phyloP scores from a whole-genome alignment of 2,113 vertebrate species.

The Leucoraja erinaceus region DNA sequence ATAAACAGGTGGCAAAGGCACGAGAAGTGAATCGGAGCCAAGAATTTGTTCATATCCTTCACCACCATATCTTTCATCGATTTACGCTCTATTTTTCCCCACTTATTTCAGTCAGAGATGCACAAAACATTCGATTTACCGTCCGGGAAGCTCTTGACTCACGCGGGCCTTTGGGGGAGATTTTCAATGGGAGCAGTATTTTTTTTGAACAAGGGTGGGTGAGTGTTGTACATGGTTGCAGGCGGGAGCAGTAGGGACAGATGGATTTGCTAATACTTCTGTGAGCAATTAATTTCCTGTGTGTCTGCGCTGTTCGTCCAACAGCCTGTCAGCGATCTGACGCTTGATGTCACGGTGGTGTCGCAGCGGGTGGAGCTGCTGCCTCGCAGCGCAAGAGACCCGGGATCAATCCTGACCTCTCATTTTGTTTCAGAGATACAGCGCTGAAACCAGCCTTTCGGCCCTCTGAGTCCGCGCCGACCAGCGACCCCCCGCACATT shows the following conservation, averaged over 20 bases:
- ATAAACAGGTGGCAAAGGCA: conserved; percentile 10
- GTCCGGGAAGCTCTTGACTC: neutral
- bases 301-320: neutral
- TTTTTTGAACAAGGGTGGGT: neutral
- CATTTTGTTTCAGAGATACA: too few relatives aligned
- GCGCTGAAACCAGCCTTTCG: too few relatives aligned
- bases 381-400: too few relatives aligned
- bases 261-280: conserved; percentile 21
- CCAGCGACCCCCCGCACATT: too few relatives aligned
- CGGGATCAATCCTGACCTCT: too few relatives aligned
- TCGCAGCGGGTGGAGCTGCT: too few relatives aligned
- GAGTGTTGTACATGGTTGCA: neutral
- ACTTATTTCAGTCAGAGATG: neutral
- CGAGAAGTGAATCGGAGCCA: neutral
- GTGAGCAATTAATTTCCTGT: neutral
- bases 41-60: neutral
- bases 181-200: neutral
- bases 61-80: neutral
- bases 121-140: neutral
- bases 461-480: too few relatives aligned
- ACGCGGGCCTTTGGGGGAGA: neutral
- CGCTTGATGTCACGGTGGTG: neutral
- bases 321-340: neutral
- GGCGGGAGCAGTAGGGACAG: neutral
- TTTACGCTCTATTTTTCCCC: neutral